Evolutionary conservation across 2,888 invertebrate genomes (phyloP).

Genomic region (Ceramica pisi): DNA sequence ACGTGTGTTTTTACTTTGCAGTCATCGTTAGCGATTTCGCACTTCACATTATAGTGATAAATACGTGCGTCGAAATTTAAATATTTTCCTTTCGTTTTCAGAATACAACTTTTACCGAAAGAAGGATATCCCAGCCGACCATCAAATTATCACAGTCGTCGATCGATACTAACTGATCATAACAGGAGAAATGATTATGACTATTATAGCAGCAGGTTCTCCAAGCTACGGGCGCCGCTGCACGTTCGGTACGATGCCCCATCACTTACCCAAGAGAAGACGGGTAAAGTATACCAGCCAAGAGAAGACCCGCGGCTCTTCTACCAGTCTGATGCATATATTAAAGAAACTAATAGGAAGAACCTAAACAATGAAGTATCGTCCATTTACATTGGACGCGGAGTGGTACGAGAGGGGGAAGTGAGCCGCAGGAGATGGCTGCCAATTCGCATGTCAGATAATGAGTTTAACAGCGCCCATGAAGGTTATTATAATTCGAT

Average conservation of each 20-base stretch:
- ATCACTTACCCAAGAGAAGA: conserved; percentile 71
- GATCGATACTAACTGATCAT: conserved; percentile 69
- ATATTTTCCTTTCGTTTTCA: conserved; percentile 67
- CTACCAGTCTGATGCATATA: conserved; percentile 86
- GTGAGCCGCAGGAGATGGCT: conserved; percentile 59
- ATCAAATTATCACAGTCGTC: conserved; percentile 66
- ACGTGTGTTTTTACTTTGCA: conserved; percentile 54
- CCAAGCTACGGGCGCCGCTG: conserved; percentile 73
- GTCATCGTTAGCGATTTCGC: conserved; percentile 45
- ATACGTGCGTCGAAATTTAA: conserved; percentile 18
- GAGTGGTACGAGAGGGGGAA: conserved; percentile 76
- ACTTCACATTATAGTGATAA: conserved; percentile 48
- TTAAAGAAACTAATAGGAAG: conserved; percentile 81
- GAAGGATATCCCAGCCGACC: conserved; percentile 57
- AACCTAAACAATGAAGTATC: conserved; percentile 80
- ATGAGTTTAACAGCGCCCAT: conserved; percentile 66
- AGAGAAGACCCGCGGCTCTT: conserved; percentile 85
- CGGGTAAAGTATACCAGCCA: conserved; percentile 80
- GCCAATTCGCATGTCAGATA: conserved; percentile 67
- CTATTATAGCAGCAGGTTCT: conserved; percentile 81
- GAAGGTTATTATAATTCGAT: conserved; percentile 63
- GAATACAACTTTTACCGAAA: conserved; percentile 75
- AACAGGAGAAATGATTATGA: conserved; percentile 81
- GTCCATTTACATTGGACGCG: conserved; percentile 79
- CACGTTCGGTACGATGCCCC: conserved; percentile 72